Evolutionary conservation across 2,113 vertebrate species (phyloP), one percentile per base, ranked within the genome.

Genomic region (Psettodes erumei): DNA sequence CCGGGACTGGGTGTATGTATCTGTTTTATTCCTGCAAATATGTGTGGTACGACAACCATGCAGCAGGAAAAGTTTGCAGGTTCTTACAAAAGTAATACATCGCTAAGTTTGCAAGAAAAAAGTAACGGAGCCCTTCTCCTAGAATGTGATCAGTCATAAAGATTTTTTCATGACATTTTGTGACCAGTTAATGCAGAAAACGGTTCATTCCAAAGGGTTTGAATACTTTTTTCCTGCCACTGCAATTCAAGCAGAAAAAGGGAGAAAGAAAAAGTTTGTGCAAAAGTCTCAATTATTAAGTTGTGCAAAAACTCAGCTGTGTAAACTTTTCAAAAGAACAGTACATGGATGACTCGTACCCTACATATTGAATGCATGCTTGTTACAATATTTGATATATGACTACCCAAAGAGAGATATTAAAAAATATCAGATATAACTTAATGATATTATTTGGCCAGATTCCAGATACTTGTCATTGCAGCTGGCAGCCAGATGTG

Each of bases 1-100:
- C 89, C 75, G 92, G 86, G 69, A 85, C 82, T 71, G 70, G 82
- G 75, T 91, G 88, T 87, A 85, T 88, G 83, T 90, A 90, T 87
- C 70, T 48, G 77, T 86, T 54, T 84, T 62, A 28, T 51, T 76
- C 60, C 68, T 55, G 70, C 38, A 38, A 15, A 42, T 74, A 74
- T 82, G 79, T 84, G 63, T 53, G 55, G 58, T 77, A 66, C 74
- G 80, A 75, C 60, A 2, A 2, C 33, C 28, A 51, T 43, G 54
- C 5, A 11, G 13, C 35, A 50, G 9, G 16, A 66, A 43, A 45
- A 10, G 18, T 35, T 4, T 79, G 19, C 28, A 53, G 21, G 9
- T 11, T 59, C 35, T n/a, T 16, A 21, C 18, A 21, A 18, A 12
- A 21, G n/a, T 35, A 9, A n/a, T n/a, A n/a, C n/a, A n/a, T n/a